phyloP scores from a whole-genome alignment of 2,888 invertebrate genomes.

The Cephus runcator region DNA sequence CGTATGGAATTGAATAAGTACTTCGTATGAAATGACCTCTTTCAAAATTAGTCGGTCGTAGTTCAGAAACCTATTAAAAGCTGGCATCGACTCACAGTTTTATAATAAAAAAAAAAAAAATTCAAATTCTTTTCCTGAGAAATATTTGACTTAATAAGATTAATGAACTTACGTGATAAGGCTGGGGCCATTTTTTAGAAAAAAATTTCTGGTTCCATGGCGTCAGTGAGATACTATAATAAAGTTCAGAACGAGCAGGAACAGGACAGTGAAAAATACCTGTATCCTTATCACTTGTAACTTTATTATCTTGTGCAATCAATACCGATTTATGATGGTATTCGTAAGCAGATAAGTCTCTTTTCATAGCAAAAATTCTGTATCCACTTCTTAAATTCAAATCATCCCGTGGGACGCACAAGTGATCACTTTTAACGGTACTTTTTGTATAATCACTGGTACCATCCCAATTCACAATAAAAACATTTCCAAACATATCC shows the following conservation, averaged over 20 bases:
- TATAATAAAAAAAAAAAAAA: background rate
- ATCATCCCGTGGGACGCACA: background rate
- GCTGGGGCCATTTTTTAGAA: conserved; percentile 35
- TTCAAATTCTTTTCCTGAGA: background rate
- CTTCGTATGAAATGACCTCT: conserved; percentile 32
- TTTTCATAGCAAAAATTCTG: conserved; percentile 51
- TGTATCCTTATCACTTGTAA: conserved; percentile 26
- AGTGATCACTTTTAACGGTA: background rate
- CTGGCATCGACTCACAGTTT: background rate
- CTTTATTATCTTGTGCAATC: conserved; percentile 23
- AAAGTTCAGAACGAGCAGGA: conserved; percentile 28
- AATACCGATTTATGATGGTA: conserved; percentile 45
- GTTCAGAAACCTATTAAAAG: conserved; percentile 15
- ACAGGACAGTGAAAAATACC: conserved; percentile 34
- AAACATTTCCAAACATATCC: conserved; percentile 39
- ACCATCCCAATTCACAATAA: conserved; percentile 38
- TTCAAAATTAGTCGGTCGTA: conserved; percentile 30
- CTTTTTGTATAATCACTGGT: conserved; percentile 27
- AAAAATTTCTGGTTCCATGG: conserved; percentile 28
- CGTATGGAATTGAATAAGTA: conserved; percentile 49
- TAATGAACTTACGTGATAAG: conserved; percentile 18
- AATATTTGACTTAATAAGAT: background rate
- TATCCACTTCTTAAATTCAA: conserved; percentile 11
- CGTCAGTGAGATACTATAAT: conserved; percentile 34
- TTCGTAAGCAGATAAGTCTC: conserved; percentile 50